A percentile compares a stretch with the other conserved stretches of the same genome.
These are phyloP conservation scores for Tichodroma muraria DNA, from an alignment of 2,113 vertebrate species.

Conservation along the genomic window DNA sequence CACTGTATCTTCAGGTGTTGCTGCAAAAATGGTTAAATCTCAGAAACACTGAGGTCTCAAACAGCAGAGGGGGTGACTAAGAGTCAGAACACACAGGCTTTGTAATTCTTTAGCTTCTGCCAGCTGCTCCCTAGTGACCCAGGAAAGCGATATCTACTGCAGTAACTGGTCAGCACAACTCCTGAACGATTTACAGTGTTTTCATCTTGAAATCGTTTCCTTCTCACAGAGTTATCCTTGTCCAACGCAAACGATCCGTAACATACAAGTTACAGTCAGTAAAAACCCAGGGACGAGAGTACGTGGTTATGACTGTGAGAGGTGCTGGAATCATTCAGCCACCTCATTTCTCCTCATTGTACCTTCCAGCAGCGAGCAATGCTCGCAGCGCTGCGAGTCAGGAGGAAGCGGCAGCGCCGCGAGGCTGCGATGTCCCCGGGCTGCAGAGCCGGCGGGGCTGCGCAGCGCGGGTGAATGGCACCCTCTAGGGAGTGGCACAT, in stretches of 20 bases:
- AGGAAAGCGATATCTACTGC: background rate
- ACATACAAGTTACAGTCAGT: fast-evolving
- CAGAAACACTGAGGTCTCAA: background rate
- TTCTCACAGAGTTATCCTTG: background rate
- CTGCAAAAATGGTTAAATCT: background rate
- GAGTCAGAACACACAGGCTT: background rate
- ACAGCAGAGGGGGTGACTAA: background rate
- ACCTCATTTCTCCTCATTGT: fast-evolving
- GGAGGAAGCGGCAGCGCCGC: too few species aligned
- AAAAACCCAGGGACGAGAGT: fast-evolving
- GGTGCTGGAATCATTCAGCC: background rate
- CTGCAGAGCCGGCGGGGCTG: background rate
- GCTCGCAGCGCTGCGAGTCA: fast-evolving
- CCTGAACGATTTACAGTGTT: background rate
- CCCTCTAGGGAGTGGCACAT: conserved; percentile 68
- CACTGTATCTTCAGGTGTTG: background rate
- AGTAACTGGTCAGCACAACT: background rate
- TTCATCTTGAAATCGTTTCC: background rate
- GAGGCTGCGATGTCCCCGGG: too few species aligned
- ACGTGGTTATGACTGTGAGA: fast-evolving
- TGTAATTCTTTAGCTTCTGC: background rate
- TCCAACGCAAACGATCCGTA: background rate
- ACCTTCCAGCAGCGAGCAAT: background rate
- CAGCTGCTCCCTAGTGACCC: background rate
- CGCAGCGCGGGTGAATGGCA: conserved; percentile 32